Evolutionary conservation across 2,888 invertebrate genomes (phyloP).

Genomic region (Patella ulyssiponensis): DNA sequence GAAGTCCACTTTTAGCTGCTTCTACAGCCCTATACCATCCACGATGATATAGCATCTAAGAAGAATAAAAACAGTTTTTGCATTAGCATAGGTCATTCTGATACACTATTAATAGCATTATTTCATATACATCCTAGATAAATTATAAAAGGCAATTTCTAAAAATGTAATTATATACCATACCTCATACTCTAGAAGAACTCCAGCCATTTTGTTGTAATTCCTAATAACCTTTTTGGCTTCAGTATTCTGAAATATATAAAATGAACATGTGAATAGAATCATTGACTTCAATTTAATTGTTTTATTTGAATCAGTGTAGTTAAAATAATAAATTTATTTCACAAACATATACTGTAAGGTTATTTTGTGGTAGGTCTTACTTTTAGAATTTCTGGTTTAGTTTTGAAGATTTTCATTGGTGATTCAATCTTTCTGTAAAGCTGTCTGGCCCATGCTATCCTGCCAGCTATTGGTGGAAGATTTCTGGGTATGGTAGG

Average conservation of each 20-base stretch:
- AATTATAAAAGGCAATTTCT: not conserved
- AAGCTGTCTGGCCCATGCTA: conserved; percentile 85
- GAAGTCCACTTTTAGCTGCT: conserved; percentile 66
- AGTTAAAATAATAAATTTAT: no score
- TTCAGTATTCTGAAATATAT: conserved; percentile 60
- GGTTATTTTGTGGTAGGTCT: no score
- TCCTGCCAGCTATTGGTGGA: conserved; percentile 89
- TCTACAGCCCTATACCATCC: conserved; percentile 71
- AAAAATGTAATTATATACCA: conserved; percentile 5
- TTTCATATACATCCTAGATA: no score
- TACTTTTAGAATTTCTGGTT: conserved; percentile 69
- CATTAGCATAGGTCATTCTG: not conserved
- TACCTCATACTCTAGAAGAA: conserved; percentile 72
- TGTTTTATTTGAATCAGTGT: no score
- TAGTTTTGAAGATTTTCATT: conserved; percentile 76
- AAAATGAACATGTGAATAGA: not conserved
- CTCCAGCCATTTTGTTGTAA: conserved; percentile 73
- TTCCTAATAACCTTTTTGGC: conserved; percentile 71
- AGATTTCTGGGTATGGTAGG: conserved; percentile 90
- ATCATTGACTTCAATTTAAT: no score
- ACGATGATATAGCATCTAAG: conserved; percentile 70
- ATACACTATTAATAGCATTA: not conserved
- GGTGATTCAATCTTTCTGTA: conserved; percentile 87
- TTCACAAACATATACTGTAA: no score
- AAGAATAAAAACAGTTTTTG: conserved; percentile 4